Evolutionary conservation across 2,113 vertebrate genomes (phyloP).

Genomic region (Nycticorax nycticorax): DNA sequence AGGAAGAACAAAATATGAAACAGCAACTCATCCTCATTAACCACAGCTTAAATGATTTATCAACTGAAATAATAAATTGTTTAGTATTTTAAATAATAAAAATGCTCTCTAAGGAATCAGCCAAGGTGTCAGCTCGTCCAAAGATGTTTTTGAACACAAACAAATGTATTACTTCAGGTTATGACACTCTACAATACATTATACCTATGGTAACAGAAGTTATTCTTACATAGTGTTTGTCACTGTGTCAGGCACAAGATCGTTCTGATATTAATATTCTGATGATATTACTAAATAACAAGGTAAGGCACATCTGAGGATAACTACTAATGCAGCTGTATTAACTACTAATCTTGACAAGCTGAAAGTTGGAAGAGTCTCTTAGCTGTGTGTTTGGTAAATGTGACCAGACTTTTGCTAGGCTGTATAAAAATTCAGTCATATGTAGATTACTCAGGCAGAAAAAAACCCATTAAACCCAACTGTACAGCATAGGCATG

Average conservation of each 20-base stretch:
- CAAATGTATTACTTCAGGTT: neutral
- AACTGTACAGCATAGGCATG: too few relatives aligned
- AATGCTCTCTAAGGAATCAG: neutral
- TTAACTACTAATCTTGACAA: neutral
- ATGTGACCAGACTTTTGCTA: neutral
- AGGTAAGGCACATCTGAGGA: neutral
- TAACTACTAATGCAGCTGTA: neutral
- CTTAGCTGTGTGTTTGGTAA: neutral
- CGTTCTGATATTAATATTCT: neutral
- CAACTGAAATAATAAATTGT: neutral
- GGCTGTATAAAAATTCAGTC: neutral
- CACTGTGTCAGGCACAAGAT: neutral
- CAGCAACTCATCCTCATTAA: neutral
- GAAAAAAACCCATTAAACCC: neutral
- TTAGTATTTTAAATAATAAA: neutral
- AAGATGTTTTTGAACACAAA: neutral
- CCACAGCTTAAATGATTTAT: neutral
- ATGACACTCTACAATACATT: neutral
- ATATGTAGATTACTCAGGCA: neutral
- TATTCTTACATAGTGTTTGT: neutral
- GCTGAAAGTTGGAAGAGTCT: neutral
- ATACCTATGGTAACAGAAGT: neutral
- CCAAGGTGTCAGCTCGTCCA: neutral
- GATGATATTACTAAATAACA: neutral
- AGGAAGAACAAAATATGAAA: neutral